These are phyloP conservation scores for Oostethus manadensis DNA, from an alignment of 2,113 vertebrate genomes.

Conservation along the genomic window DNA sequence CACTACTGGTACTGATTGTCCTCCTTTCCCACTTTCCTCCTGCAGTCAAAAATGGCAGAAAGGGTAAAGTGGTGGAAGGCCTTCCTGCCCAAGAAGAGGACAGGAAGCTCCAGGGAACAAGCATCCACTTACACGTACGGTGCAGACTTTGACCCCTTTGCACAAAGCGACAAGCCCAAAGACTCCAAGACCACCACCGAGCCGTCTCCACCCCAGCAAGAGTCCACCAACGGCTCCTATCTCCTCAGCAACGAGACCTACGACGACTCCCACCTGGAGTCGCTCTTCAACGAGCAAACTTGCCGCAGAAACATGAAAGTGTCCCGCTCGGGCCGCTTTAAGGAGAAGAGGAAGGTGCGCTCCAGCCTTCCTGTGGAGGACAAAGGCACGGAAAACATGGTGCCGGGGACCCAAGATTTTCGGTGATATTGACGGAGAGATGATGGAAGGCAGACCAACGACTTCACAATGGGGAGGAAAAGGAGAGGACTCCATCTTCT, in stretches of 20 bases:
- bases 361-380: constrained; percentile 74
- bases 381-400: constrained; percentile 66
- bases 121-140: background rate
- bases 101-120: constrained; percentile 18
- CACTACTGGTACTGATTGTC: background rate
- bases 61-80: constrained; percentile 69
- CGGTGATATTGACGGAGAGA: constrained; percentile 17
- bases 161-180: constrained; percentile 28
- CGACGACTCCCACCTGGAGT: constrained; percentile 65
- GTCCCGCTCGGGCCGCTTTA: constrained; percentile 90
- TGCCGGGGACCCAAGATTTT: constrained; percentile 35
- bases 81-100: constrained; percentile 64
- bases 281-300: constrained; percentile 68
- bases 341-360: constrained; percentile 80
- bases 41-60: constrained; percentile 63
- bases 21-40: constrained; percentile 10
- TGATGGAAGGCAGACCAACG: background rate
- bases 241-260: constrained; percentile 49
- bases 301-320: constrained; percentile 85
- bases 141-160: constrained; percentile 57
- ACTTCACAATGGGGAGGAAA: background rate
- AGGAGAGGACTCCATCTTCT: constrained; percentile 14
- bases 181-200: constrained; percentile 12
- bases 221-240: constrained; percentile 40
- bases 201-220: constrained; percentile 29